Conservation (phyloP, 2,888 invertebrate genomes). For the Drosophila pseudotalamancana region DNA sequence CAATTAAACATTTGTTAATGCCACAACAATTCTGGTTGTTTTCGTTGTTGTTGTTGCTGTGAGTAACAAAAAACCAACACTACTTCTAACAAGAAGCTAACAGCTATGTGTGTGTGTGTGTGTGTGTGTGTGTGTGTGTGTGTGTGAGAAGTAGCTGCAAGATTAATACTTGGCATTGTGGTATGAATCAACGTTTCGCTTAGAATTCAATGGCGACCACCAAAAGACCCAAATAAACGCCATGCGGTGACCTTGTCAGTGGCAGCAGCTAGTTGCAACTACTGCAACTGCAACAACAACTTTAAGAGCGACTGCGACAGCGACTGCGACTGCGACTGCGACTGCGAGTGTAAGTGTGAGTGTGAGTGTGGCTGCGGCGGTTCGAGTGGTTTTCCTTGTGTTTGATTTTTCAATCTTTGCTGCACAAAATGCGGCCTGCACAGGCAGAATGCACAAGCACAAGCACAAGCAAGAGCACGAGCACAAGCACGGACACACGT, state of each 20-base stretch:
- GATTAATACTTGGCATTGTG: constrained; percentile 28
- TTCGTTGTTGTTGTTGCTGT: constrained; percentile 15
- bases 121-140: neutral
- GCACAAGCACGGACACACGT: constrained; percentile 16
- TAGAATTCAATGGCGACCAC: constrained; percentile 67
- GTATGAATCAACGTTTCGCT: constrained; percentile 47
- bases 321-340: neutral
- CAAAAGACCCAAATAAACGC: constrained; percentile 74
- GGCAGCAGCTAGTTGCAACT: constrained; percentile 32
- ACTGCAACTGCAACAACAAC: constrained; percentile 29
- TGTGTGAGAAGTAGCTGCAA: constrained; percentile 7
- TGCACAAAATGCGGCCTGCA: constrained; percentile 39
- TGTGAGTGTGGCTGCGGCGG: constrained; percentile 45
- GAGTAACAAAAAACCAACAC: constrained; percentile 52
- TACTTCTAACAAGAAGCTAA: constrained; percentile 60
- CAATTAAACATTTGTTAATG: constrained; percentile 78
- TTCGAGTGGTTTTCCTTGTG: constrained; percentile 83
- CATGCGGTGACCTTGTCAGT: constrained; percentile 71
- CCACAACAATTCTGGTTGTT: too few species aligned
- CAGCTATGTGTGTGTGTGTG: neutral
- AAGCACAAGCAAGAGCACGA: constrained; percentile 17
- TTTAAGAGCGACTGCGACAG: constrained; percentile 17
- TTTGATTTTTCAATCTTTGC: constrained; percentile 79
- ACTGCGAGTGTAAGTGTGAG: too few species aligned
- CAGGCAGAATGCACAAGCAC: constrained; percentile 19